phyloP scores from a whole-genome alignment of 2,113 vertebrate species.

The Polypterus senegalus region DNA sequence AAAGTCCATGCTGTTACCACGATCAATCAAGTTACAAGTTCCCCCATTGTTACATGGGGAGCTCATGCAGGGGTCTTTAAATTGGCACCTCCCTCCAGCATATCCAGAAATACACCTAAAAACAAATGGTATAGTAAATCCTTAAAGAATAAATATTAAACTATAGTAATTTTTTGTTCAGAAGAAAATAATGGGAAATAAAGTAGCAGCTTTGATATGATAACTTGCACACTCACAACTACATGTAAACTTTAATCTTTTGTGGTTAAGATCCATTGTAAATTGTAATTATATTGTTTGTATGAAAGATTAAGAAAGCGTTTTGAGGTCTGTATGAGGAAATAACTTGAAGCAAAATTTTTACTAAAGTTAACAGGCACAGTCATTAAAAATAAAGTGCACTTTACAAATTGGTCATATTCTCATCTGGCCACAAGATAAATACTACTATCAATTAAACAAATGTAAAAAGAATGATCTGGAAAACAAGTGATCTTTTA shows the following conservation, averaged over 20 bases:
- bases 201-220: not conserved
- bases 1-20: conserved; percentile 42
- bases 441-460: too few relatives aligned
- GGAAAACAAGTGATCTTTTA: too few relatives aligned
- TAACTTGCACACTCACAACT: not conserved
- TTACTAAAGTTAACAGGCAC: too few relatives aligned
- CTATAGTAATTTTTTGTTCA: not conserved
- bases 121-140: conserved; percentile 3
- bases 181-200: not conserved
- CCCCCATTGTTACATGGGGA: conserved; percentile 66
- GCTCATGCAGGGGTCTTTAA: conserved; percentile 62
- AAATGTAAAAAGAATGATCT: too few relatives aligned
- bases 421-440: too few relatives aligned
- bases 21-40: conserved; percentile 44
- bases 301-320: too few relatives aligned
- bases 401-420: too few relatives aligned
- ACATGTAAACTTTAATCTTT: not conserved
- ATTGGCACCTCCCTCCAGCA: conserved; percentile 66
- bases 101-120: conserved; percentile 59
- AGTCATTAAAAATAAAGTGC: too few relatives aligned
- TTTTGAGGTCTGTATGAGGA: too few relatives aligned
- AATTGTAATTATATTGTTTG: too few relatives aligned
- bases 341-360: too few relatives aligned
- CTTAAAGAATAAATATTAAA: not conserved
- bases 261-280: too few relatives aligned